phyloP scores from a whole-genome alignment of 2,888 invertebrate species.

The Octodonta nipae region DNA sequence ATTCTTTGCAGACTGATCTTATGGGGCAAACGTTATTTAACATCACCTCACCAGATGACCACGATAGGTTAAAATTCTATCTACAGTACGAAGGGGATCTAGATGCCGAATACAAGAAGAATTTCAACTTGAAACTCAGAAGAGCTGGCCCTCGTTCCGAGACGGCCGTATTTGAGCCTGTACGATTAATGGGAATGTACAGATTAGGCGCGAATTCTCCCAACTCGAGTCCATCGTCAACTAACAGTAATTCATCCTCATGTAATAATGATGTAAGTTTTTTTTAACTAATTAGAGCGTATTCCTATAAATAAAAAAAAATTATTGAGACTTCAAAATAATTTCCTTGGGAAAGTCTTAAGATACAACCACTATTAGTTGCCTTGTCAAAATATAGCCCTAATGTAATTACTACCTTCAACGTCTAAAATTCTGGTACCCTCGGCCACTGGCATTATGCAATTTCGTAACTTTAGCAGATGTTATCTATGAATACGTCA shows the following conservation, averaged over 20 bases:
- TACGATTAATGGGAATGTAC: slow-evolving; percentile 50
- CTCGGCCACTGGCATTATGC: no score
- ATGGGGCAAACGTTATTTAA: slow-evolving; percentile 69
- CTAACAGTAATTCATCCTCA: slow-evolving; percentile 8
- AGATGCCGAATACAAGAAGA: slow-evolving; percentile 42
- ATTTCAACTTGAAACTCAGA: slow-evolving; percentile 41
- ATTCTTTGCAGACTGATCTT: slow-evolving; percentile 57
- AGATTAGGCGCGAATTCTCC: slow-evolving; percentile 13
- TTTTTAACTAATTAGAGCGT: no score
- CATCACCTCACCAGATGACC: slow-evolving; percentile 69
- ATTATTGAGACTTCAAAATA: no score
- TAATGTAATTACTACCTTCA: no score
- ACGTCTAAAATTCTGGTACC: no score
- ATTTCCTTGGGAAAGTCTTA: no score
- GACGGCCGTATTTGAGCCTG: slow-evolving; percentile 55
- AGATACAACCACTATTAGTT: no score
- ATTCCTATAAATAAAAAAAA: no score
- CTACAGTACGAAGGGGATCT: slow-evolving; percentile 38
- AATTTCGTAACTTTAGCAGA: no score
- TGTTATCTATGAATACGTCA: no score
- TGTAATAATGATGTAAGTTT: slow-evolving; percentile 20
- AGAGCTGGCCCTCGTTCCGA: slow-evolving; percentile 60
- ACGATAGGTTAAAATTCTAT: slow-evolving; percentile 54
- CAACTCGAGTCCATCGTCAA: slow-evolving; percentile 5
- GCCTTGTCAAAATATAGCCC: no score